Evolutionary conservation across 2,888 invertebrate species (phyloP).

Genomic region (Euplagia quadripunctaria): DNA sequence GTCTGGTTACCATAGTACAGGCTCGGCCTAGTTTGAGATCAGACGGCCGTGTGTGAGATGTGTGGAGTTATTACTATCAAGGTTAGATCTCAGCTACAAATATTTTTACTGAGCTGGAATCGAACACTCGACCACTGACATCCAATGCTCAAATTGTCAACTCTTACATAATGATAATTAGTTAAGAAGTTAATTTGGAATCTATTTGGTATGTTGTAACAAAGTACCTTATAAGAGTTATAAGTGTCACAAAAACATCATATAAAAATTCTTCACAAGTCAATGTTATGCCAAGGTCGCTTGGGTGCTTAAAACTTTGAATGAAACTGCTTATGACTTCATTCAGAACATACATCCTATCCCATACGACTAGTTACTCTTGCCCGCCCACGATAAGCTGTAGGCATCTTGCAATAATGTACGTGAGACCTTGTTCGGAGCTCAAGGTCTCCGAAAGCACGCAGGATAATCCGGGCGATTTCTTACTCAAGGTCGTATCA

Average conservation of each 20-base stretch:
- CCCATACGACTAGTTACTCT: conserved; percentile 41
- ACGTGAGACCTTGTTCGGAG: conserved; percentile 71
- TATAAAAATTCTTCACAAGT: conserved; percentile 10
- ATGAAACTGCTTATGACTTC: conserved; percentile 54
- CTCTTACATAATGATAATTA: not conserved
- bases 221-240: not conserved
- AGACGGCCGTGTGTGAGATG: too few species aligned
- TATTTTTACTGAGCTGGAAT: not conserved
- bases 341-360: conserved; percentile 50
- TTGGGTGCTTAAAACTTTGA: conserved; percentile 37
- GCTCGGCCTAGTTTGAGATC: too few species aligned
- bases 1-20: too few species aligned
- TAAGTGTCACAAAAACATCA: conserved; percentile 12
- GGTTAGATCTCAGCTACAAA: not conserved
- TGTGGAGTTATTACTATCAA: too few species aligned
- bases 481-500: conserved; percentile 64
- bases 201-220: conserved; percentile 2
- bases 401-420: conserved; percentile 46
- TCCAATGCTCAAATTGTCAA: not conserved
- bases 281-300: conserved; percentile 33
- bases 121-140: not conserved
- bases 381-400: conserved; percentile 41
- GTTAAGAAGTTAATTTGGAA: conserved; percentile 2
- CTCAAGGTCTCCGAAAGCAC: conserved; percentile 77
- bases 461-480: conserved; percentile 72